Evolutionary conservation across 2,888 invertebrate species (phyloP), one percentile per base, ranked within the genome.

Genomic region (Drosophila subquinaria): DNA sequence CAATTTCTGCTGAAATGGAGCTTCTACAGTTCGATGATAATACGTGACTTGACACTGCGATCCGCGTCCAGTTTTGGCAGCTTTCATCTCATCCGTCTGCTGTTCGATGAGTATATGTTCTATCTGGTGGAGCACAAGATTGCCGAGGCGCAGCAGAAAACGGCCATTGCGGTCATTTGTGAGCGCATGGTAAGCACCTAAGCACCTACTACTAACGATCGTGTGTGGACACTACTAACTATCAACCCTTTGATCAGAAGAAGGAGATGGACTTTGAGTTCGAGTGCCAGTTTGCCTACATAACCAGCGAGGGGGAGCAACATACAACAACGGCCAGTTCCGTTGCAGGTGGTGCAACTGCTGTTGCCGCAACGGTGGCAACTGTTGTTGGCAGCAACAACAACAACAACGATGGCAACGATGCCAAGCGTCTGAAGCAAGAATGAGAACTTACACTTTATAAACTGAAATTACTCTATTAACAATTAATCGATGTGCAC

Each of bases 61-160:
- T 98, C 98, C 70, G 99, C 99, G 42, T 97, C 98, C 23, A 98
- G 98, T 93, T 99, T 99, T 94, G 99, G 99, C 59, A 98, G 98
- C 78, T 99, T 99, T 94, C 99, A 99, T 94, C 95, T 99, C 83
- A 97, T 99, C 90, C 96, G 99, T 50, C 95, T 99, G 90, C 95
- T 99, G 67, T 99, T 98, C 93, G 99, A 99, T 93, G 99, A 99
- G 93, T 99, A 99, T 93, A 99, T 99, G 97, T 98, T 98, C 94
- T 99, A 98, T 93, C 94, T 99, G 89, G 97, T 99, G 87, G 99
- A 99, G 94, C 98, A 98, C 90, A 97, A 97, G 93, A 98, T 99
- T 36, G 98, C 99, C 45, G 95, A 96, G 91, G 97, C 97, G 57
- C 96, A 96, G 61, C 96, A 96, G 79, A 96, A 97, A 91, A 98